Percentiles rank a stretch among this genome's conserved stretches.
These are phyloP conservation scores for Pelodytes ibericus DNA, from an alignment of 2,797 vertebrate species.

Conservation along the genomic window DNA sequence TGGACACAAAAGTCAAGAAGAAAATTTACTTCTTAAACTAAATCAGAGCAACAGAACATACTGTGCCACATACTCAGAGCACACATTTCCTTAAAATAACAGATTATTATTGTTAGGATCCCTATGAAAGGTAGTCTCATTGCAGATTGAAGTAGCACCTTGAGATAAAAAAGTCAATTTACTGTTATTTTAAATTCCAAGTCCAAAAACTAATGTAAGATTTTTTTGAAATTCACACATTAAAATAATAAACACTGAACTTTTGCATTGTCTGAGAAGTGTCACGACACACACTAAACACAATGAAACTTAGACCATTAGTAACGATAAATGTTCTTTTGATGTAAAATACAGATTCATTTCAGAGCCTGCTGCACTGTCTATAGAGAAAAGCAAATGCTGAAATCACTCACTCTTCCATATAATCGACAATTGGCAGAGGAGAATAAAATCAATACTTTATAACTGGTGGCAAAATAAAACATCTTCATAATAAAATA, in stretches of 20 bases:
- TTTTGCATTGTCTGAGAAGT: background rate
- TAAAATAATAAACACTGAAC: background rate
- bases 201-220: background rate
- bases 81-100: constrained; percentile 28
- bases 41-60: constrained; percentile 22
- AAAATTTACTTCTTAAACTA: constrained; percentile 25
- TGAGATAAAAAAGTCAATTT: constrained; percentile 11
- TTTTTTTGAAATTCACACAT: background rate
- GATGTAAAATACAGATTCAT: background rate
- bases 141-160: constrained; percentile 1
- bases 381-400: no score
- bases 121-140: constrained; percentile 9
- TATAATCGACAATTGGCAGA: no score
- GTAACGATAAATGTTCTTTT: background rate
- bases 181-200: constrained; percentile 2
- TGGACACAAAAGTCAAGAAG: constrained; percentile 34
- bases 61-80: constrained; percentile 6
- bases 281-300: background rate
- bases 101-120: constrained; percentile 20
- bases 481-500: no score
- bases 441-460: no score
- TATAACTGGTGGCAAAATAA: no score
- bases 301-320: background rate
- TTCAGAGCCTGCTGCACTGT: background rate
- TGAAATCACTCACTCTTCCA: no score